Evolutionary conservation across 1,140 invertebrate species (phyloP).

Genomic region (Achroia grisella): DNA sequence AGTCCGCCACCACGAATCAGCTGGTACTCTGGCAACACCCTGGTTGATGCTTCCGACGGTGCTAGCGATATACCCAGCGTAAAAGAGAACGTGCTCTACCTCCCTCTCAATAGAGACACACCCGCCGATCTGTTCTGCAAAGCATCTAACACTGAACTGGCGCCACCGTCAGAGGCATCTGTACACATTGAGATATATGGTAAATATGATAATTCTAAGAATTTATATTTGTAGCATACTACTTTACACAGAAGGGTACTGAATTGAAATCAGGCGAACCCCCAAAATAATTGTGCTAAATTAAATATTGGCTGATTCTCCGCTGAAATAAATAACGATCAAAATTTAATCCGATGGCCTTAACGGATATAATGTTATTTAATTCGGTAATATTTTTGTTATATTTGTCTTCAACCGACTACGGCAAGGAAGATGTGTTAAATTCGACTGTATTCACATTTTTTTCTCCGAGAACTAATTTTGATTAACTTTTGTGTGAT

Average conservation of each 20-base stretch:
- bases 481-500: too few species aligned
- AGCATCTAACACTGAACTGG: slow-evolving; percentile 80
- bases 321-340: too few species aligned
- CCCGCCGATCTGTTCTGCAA: slow-evolving; percentile 77
- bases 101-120: slow-evolving; percentile 76
- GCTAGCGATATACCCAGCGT: slow-evolving; percentile 73
- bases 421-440: too few species aligned
- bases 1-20: slow-evolving; percentile 78
- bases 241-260: not conserved
- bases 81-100: slow-evolving; percentile 77
- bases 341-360: too few species aligned
- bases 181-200: slow-evolving; percentile 60
- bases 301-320: not conserved
- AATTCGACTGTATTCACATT: too few species aligned
- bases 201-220: slow-evolving; percentile 23
- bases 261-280: too few species aligned
- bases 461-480: too few species aligned
- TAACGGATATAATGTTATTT: too few species aligned
- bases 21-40: slow-evolving; percentile 80
- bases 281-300: too few species aligned
- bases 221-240: not conserved
- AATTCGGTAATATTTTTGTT: too few species aligned
- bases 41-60: slow-evolving; percentile 80
- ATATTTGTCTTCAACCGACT: too few species aligned
- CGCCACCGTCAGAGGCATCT: slow-evolving; percentile 65